Conservation (phyloP, 2,113 vertebrate genomes). For the Thamnaconus septentrionalis region DNA sequence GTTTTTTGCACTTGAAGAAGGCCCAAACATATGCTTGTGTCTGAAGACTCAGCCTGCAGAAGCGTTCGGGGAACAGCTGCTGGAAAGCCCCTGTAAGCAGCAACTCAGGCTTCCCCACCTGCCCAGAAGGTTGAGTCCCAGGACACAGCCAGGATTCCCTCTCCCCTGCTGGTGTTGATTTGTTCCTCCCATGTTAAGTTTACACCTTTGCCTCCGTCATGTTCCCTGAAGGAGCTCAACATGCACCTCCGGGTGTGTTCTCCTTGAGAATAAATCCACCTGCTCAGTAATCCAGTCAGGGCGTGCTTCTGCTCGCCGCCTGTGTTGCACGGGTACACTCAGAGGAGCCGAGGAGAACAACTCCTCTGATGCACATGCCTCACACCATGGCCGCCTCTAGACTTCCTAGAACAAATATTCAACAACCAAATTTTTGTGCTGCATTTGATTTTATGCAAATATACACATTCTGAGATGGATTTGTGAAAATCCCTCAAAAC, state of each 20-base stretch:
- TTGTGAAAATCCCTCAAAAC: too few species aligned
- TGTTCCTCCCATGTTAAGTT: not conserved
- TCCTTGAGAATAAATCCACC: constrained; percentile 63
- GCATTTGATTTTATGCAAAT: too few species aligned
- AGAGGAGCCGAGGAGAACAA: not conserved
- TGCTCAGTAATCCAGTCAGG: constrained; percentile 60
- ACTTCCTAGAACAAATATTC: too few species aligned
- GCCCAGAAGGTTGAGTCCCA: not conserved
- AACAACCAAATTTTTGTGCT: too few species aligned
- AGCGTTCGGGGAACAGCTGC: not conserved
- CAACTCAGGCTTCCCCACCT: constrained; percentile 1
- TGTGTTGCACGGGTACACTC: constrained; percentile 55
- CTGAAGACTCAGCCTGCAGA: not conserved
- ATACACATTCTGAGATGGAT: too few species aligned
- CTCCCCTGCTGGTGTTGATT: constrained; percentile 3
- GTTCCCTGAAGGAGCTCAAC: constrained; percentile 30
- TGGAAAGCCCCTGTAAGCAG: not conserved
- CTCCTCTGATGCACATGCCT: constrained; percentile 1
- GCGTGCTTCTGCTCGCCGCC: constrained; percentile 38
- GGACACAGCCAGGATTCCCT: not conserved
- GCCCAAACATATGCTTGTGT: not conserved
- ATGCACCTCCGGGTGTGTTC: constrained; percentile 47
- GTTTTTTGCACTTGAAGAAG: too few species aligned
- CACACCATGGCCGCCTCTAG: too few species aligned
- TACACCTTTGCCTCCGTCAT: constrained; percentile 18